Evolutionary conservation across 2,797 vertebrate species (phyloP), one percentile per base, ranked within the genome.

Genomic region (Fundulus diaphanus): DNA sequence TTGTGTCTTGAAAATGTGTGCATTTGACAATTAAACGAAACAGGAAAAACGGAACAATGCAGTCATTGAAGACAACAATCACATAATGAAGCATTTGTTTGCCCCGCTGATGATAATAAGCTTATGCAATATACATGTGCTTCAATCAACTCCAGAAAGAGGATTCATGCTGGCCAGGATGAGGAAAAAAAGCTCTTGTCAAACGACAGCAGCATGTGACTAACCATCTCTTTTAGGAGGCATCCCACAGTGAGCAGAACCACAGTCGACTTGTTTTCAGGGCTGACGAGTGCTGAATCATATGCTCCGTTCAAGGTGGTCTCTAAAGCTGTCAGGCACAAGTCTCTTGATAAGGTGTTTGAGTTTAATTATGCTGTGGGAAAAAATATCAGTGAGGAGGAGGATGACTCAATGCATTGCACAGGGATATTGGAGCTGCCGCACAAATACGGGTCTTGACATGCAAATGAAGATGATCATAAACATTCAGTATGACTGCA

Each of bases 391-490:
- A 81, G 70, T 74, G 84, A 86, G 83, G 84, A 90, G 87, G 88
- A 87, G 82, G 89, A 88, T 92, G 92, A 90, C 81, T 93, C 89
- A 92, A 70, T 72, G 74, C 74, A 84, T 85, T 78, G 90, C 89
- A 73, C 83, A 83, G 81, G 82, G 66, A n/a, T 87, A 86, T 87
- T 80, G 76, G 81, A 27, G 40, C 82, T 73, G 75, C 83, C 65
- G 72, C 84, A 68, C 33, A 82, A 86, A 89, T 84, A 71, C 48
- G 82, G 87, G 79, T 79, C 84, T 77, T 74, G 70, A 79, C 82
- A 80, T 84, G 84, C 79, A 91, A 90, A 92, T 85, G 76, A 89
- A 66, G 74, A 86, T 42, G 65, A 75, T 86, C 22, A n/a, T 74
- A 75, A 85, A 76, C 72, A 83, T 81, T 87, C 42, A 18, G 52